These are phyloP conservation scores for Andricus quercusramuli DNA, from an alignment of 2,888 invertebrate genomes.

Conservation along the genomic window DNA sequence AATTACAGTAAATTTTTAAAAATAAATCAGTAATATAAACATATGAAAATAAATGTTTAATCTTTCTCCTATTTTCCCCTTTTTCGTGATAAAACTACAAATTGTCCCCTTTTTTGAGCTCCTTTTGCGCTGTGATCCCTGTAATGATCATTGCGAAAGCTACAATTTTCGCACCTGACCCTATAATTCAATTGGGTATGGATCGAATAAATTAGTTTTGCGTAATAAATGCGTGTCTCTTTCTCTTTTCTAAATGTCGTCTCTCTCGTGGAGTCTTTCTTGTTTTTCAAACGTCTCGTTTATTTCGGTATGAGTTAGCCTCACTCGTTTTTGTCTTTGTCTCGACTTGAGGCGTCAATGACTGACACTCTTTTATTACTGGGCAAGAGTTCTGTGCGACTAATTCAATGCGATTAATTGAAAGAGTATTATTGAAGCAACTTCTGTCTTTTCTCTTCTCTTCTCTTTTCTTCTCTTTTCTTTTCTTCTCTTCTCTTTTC, in stretches of 20 bases:
- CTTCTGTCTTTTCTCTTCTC: constrained; percentile 6
- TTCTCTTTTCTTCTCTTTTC: no score
- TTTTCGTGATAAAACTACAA: no score
- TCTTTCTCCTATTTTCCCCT: no score
- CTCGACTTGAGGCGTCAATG: constrained; percentile 39
- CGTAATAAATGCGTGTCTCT: neutral
- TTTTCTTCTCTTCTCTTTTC: no score
- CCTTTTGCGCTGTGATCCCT: no score
- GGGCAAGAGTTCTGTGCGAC: constrained; percentile 32
- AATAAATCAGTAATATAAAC: no score
- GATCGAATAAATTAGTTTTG: neutral
- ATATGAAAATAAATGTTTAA: no score
- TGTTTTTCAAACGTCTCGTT: constrained; percentile 57
- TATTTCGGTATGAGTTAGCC: constrained; percentile 50
- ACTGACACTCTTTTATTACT: constrained; percentile 40
- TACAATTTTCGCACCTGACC: no score
- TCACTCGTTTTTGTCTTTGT: constrained; percentile 39
- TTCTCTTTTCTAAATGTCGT: constrained; percentile 27
- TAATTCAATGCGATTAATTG: constrained; percentile 45
- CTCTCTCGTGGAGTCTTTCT: constrained; percentile 53
- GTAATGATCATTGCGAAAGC: no score
- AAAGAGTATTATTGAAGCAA: constrained; percentile 30
- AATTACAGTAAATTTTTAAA: no score
- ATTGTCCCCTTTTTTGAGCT: no score
- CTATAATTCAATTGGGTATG: no score